phyloP scores from a whole-genome alignment of 1,140 invertebrate genomes.

The Leguminivora glycinivorella region DNA sequence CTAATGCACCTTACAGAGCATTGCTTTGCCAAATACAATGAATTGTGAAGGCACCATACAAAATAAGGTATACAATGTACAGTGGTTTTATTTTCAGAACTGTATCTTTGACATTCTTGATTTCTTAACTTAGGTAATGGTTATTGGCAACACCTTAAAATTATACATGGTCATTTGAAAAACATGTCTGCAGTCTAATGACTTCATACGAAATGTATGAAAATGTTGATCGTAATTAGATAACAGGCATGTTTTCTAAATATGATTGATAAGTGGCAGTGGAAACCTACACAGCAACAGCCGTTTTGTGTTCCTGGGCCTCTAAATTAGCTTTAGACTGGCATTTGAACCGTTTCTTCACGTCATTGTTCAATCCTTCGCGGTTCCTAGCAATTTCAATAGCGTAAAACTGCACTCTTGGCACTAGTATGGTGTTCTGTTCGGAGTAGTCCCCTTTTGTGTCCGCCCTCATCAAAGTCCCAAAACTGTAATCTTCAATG shows the following conservation, averaged over 20 bases:
- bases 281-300: slow-evolving; percentile 48
- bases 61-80: too few species aligned
- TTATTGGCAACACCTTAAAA: slow-evolving; percentile 6
- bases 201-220: too few species aligned
- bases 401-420: slow-evolving; percentile 96
- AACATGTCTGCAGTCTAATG: not conserved
- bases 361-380: slow-evolving; percentile 91
- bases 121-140: not conserved
- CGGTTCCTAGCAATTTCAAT: slow-evolving; percentile 97
- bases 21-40: too few species aligned
- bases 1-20: too few species aligned
- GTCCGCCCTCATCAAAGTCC: slow-evolving; percentile 92
- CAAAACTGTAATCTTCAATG: slow-evolving; percentile 97
- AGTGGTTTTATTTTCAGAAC: too few species aligned
- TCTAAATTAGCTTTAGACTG: slow-evolving; percentile 64
- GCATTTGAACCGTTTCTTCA: slow-evolving; percentile 80
- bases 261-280: not conserved
- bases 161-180: too few species aligned
- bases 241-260: too few species aligned
- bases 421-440: slow-evolving; percentile 92
- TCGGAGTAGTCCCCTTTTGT: slow-evolving; percentile 90
- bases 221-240: too few species aligned
- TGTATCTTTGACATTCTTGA: not conserved
- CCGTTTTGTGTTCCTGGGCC: slow-evolving; percentile 50
- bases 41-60: too few species aligned